These are phyloP conservation scores for Dusona sp. DNA, from an alignment of 2,888 invertebrate species.

Conservation along the genomic window DNA sequence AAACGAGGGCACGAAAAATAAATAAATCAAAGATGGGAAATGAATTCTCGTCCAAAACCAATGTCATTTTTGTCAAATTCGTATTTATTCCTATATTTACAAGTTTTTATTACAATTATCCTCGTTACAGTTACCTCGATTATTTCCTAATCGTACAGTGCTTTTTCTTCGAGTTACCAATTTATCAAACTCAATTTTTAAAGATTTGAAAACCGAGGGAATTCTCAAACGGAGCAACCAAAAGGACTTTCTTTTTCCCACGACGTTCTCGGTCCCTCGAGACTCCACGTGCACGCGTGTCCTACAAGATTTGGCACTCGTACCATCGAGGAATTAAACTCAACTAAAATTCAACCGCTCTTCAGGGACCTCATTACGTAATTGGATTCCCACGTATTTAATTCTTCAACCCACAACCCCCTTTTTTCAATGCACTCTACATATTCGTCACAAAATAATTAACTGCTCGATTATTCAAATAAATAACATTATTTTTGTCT, in stretches of 20 bases:
- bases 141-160: neutral
- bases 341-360: slow-evolving; percentile 40
- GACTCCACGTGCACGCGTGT: slow-evolving; percentile 59
- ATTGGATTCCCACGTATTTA: slow-evolving; percentile 49
- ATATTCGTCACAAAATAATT: neutral
- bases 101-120: neutral
- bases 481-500: neutral
- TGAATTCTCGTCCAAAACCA: neutral
- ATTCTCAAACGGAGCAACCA: slow-evolving; percentile 6
- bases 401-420: neutral
- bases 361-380: slow-evolving; percentile 47
- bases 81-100: slow-evolving; percentile 19
- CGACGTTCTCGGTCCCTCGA: slow-evolving; percentile 51
- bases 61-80: neutral
- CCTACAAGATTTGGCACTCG: slow-evolving; percentile 62
- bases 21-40: neutral
- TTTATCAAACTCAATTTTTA: too few relatives aligned
- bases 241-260: slow-evolving; percentile 53
- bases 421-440: neutral
- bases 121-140: neutral
- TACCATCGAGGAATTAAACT: slow-evolving; percentile 11
- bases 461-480: neutral
- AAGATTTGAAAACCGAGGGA: neutral
- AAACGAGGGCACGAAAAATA: neutral
- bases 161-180: neutral